phyloP scores from a whole-genome alignment of 2,888 invertebrate species.

The Resseliella maxima region DNA sequence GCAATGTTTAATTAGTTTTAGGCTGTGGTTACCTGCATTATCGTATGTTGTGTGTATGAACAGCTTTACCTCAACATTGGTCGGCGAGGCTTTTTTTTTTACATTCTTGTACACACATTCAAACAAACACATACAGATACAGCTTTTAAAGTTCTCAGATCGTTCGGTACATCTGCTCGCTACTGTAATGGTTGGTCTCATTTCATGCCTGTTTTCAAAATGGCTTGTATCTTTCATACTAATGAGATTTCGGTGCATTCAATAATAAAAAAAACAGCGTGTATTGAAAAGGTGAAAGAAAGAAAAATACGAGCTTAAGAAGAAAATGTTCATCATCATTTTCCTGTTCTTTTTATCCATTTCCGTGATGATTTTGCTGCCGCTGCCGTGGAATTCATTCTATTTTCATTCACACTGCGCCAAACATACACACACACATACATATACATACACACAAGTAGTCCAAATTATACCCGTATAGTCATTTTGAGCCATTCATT shows the following conservation, averaged over 20 bases:
- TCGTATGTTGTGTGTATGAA: constrained; percentile 39
- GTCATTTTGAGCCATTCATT: constrained; percentile 37
- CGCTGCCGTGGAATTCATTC: not conserved
- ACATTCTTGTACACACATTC: not conserved
- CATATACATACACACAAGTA: too few relatives aligned
- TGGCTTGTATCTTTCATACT: constrained; percentile 48
- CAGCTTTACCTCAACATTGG: not conserved
- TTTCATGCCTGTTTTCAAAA: not conserved
- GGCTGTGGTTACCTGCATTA: constrained; percentile 41
- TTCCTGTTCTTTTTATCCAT: constrained; percentile 4
- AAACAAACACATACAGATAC: not conserved
- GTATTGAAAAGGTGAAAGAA: constrained; percentile 29
- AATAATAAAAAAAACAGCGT: constrained; percentile 1
- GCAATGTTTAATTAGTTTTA: constrained; percentile 43
- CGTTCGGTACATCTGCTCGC: not conserved
- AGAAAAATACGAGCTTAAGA: constrained; percentile 13
- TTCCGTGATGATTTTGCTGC: not conserved
- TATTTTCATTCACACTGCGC: not conserved
- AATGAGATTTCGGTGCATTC: constrained; percentile 53
- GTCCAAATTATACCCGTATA: not conserved
- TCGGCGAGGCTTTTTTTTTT: not conserved
- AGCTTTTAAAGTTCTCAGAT: not conserved
- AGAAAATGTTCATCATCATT: constrained; percentile 48
- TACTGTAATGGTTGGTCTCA: not conserved
- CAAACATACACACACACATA: not conserved